phyloP scores from a whole-genome alignment of 2,113 vertebrate species.

The Lamprotornis superbus region DNA sequence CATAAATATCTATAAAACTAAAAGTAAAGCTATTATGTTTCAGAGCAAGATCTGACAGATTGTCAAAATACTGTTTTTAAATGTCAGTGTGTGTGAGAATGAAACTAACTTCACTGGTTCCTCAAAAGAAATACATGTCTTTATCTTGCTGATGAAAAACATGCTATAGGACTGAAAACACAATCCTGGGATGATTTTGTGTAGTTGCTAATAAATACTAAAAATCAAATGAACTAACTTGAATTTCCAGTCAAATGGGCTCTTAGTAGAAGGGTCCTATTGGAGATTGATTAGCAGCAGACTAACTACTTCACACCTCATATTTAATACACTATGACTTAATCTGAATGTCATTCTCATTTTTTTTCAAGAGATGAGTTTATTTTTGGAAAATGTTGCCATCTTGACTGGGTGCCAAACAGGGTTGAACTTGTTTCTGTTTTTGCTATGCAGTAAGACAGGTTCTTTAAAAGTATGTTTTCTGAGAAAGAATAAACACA shows the following conservation, averaged over 20 bases:
- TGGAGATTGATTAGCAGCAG: background rate
- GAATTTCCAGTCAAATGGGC: background rate
- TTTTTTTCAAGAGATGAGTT: background rate
- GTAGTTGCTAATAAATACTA: background rate
- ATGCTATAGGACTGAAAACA: background rate
- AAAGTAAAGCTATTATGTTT: conserved; percentile 52
- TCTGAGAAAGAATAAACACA: background rate
- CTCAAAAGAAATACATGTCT: background rate
- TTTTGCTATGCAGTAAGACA: background rate
- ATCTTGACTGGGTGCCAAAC: background rate
- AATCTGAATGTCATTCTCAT: background rate
- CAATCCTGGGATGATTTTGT: background rate
- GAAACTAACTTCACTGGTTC: background rate
- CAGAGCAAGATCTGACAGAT: conserved; percentile 24
- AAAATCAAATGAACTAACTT: background rate
- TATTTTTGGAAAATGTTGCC: background rate
- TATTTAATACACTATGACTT: background rate
- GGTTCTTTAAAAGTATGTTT: background rate
- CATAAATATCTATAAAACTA: conserved; percentile 35
- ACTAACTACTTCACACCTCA: background rate
- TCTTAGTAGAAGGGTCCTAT: background rate
- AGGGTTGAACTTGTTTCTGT: background rate
- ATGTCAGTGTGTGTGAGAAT: conserved; percentile 23
- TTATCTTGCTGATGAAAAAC: conserved; percentile 17
- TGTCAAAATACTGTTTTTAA: conserved; percentile 49